phyloP scores from a whole-genome alignment of 2,113 vertebrate species.

The Quiscalus mexicanus region DNA sequence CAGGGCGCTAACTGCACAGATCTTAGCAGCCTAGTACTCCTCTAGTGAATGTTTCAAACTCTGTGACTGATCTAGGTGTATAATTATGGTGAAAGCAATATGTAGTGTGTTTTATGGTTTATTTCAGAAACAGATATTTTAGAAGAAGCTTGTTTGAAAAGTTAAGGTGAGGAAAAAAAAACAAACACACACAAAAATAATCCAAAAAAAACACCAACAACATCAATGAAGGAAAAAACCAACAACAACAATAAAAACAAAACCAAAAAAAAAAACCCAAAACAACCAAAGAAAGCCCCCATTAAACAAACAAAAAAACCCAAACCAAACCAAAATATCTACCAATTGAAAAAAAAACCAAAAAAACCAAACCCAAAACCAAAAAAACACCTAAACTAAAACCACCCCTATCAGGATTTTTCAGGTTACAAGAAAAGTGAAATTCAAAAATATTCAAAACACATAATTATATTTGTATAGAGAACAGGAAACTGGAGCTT shows the following conservation, averaged over 20 bases:
- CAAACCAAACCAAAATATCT: background rate
- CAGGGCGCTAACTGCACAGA: background rate
- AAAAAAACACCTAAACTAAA: background rate
- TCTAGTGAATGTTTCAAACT: background rate
- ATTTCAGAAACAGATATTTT: background rate
- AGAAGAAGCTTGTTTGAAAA: background rate
- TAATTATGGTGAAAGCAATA: background rate
- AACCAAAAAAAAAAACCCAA: accelerated
- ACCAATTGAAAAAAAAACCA: too few species aligned
- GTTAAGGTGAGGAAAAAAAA: background rate
- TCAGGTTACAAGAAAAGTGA: background rate
- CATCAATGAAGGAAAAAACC: background rate
- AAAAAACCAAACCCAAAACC: too few species aligned
- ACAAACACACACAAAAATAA: too few species aligned
- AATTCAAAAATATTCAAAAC: background rate
- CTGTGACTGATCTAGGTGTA: background rate
- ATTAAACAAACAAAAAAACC: background rate
- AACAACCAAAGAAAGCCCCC: background rate
- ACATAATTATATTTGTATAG: background rate
- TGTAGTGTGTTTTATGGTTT: accelerated
- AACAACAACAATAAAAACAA: background rate
- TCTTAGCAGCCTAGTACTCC: background rate
- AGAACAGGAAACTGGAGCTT: background rate
- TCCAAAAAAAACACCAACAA: background rate
- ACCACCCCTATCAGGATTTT: background rate